Conservation (phyloP, 2,797 vertebrate genomes). For the Arremon brunneinucha region DNA sequence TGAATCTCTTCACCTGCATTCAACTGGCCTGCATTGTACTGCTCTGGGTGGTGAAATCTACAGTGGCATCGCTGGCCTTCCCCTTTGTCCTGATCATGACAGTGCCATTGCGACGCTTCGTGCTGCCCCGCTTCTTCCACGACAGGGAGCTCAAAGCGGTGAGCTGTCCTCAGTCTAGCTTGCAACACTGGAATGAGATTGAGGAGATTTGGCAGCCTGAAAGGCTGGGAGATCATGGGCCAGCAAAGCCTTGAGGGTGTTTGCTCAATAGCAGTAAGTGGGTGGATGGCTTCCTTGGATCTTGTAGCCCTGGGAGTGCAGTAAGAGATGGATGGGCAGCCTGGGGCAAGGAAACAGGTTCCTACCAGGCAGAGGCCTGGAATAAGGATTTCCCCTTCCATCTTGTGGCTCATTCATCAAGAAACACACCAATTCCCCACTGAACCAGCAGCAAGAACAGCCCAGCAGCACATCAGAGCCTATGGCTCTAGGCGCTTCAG, state of each 20-base stretch:
- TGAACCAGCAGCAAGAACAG: background rate
- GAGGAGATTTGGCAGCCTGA: background rate
- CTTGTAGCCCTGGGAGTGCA: background rate
- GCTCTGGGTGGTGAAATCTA: constrained; percentile 97
- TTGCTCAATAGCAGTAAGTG: background rate
- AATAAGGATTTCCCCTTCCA: background rate
- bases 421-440: background rate
- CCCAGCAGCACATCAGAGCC: background rate
- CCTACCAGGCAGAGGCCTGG: background rate
- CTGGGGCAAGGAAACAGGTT: background rate
- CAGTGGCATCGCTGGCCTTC: constrained; percentile 90
- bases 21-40: constrained; percentile 91
- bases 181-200: background rate
- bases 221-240: background rate
- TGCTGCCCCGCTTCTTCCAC: constrained; percentile 91
- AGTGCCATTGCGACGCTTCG: constrained; percentile 89
- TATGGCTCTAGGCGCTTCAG: background rate
- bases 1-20: constrained; percentile 97
- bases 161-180: constrained; percentile 18
- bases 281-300: background rate
- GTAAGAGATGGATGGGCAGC: background rate
- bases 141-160: constrained; percentile 96
- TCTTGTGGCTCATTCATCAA: background rate
- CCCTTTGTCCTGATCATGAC: constrained; percentile 98
- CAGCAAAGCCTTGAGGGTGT: background rate